Evolutionary conservation across 2,888 invertebrate genomes (phyloP), one percentile per base, ranked within the genome.

Genomic region (Xylocampa areola): DNA sequence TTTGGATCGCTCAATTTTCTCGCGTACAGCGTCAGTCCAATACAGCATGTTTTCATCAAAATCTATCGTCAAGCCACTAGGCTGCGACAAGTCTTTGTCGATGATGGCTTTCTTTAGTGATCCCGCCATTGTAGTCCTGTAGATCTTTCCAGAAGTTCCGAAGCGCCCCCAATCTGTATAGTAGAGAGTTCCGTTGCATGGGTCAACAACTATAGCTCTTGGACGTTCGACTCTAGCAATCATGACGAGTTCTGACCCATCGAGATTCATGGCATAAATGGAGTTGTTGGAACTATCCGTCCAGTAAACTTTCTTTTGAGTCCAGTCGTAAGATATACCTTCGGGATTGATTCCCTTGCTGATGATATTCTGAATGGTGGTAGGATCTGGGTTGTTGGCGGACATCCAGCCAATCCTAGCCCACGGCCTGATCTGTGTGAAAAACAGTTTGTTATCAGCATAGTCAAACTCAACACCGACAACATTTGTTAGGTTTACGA

Each of bases 321-420:
- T 98, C 99, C 99, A 99, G 84, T 99, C 99, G 83, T 98, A 98
- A 0, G 98, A 98, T 63, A 98, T 97, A 3, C 98, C 98, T 87
- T 98, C 98, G 0, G 98, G 98, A 88, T 98, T 98, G 49, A 98
- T 97, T 16, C 97, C 97, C 81, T 96, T 96, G 72, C 90, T 96
- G 25, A 97, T 95, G 1, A 98, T 95, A 50, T 95, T 96, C 37
- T 95, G 95, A 4, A 96, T 95, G 41, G 95, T 94, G 3, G 92
- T 86, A 2, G 91, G 87, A 1, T 95, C 95, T 0, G 97, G 97
- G 64, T 95, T 95, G 47, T 95, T 95, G 0, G 97, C 95, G 0
- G 96, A 95, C 86, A 98, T 95, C 95, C 96, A 97, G 0, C 96
- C 97, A 58, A 98, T 98, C 79, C 96, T 96, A 0, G 98, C 97